These are phyloP conservation scores for Nipponacmea schrenckii DNA, from an alignment of 2,888 invertebrate species.

Conservation along the genomic window DNA sequence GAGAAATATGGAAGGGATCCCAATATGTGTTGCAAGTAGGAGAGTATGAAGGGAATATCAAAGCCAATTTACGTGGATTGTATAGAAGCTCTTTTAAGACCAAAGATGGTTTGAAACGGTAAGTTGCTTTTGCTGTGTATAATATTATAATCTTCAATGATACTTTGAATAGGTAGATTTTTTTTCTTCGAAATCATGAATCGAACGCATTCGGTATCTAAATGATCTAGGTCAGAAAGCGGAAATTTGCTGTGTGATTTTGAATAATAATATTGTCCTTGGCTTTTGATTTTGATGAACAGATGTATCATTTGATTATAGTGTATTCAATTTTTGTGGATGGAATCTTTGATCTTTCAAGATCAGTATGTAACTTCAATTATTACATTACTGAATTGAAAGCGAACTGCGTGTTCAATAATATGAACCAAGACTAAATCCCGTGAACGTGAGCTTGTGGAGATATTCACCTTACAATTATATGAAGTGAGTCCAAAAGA, in stretches of 20 bases:
- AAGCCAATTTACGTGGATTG: constrained; percentile 45
- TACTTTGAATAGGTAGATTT: no score
- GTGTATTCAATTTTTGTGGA: background rate
- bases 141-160: no score
- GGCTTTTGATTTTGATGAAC: background rate
- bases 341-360: background rate
- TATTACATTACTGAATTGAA: no score
- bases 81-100: constrained; percentile 50
- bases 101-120: constrained; percentile 35
- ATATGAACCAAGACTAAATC: no score
- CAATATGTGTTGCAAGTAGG: constrained; percentile 39
- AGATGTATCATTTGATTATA: background rate
- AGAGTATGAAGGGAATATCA: constrained; percentile 39
- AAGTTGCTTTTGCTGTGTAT: constrained; percentile 4
- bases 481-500: background rate
- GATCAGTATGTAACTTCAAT: no score
- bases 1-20: constrained; percentile 34
- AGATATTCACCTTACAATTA: background rate
- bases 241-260: no score
- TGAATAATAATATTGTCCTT: no score
- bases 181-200: no score
- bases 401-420: no score
- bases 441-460: no score
- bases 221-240: background rate
- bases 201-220: no score